Evolutionary conservation across 2,888 invertebrate genomes (phyloP), one percentile per base, ranked within the genome.

Genomic region (Synergus itoensis): DNA sequence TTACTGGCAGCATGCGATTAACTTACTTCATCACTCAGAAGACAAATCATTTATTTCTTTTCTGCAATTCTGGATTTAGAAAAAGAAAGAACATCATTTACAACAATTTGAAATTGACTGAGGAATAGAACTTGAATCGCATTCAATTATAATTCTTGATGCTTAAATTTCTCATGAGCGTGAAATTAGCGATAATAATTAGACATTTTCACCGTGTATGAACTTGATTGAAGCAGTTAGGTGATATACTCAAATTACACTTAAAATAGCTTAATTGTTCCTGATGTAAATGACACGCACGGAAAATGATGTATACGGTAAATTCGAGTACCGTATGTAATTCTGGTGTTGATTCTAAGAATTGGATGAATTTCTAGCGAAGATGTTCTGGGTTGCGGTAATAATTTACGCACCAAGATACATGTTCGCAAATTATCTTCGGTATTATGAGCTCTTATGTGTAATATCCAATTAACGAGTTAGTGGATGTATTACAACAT

Each of bases 381-480:
- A 73, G 73, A 28, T 36, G 28, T 45, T 73, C 69, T 73, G 45
- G 43, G 21, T 67, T 73, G 16, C 48, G n/a, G 48, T 48, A 36
- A 73, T 73, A 73, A 73, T 48, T 73, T 73, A 53, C 73, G 53
- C 73, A 48, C 48, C 53, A n/a, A 73, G 48, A 73, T 73, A 36
- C 48, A 73, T 53, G 73, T 12, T 73, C 45, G 73, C 48, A 73
- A 73, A 53, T 73, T 48, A 53, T 73, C 48, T 53, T 73, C n/a
- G 73, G 73, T 28, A 45, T 69, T 69, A 53, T 53, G 48, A 73
- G 48, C 53, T 73, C 16, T 73, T 40, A n/a, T 73, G 53, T 48
- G 48, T 73, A 53, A 53, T 73, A 36, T 73, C 69, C 69, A 73
- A 73, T 73, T 73, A 73, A 48, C 28, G 48, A 48, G 69, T 73